Conservation (phyloP, 1,140 invertebrate species). For the Eumeta japonica region DNA sequence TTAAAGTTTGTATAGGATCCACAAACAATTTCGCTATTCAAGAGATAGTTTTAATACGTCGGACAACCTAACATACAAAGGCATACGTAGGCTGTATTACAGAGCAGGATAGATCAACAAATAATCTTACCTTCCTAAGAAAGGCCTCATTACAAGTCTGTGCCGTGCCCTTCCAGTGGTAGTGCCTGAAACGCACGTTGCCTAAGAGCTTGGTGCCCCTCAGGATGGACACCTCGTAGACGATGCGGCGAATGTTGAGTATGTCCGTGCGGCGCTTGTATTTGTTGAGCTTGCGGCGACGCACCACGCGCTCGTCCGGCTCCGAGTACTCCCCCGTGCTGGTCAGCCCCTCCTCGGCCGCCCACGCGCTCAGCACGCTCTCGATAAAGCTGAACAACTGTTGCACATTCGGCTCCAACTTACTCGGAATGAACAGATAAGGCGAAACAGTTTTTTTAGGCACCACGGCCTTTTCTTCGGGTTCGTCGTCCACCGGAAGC, state of each 20-base stretch:
- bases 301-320: slow-evolving; percentile 64
- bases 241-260: slow-evolving; percentile 63
- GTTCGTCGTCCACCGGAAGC: slow-evolving; percentile 41
- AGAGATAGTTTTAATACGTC: too few relatives aligned
- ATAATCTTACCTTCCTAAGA: slow-evolving; percentile 68
- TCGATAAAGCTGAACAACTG: slow-evolving; percentile 76
- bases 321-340: slow-evolving; percentile 66
- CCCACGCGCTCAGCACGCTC: slow-evolving; percentile 67
- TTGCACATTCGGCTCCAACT: slow-evolving; percentile 71
- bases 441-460: slow-evolving; percentile 49
- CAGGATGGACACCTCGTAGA: slow-evolving; percentile 65
- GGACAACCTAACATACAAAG: too few relatives aligned
- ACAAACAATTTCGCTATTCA: too few relatives aligned
- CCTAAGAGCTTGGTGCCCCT: slow-evolving; percentile 63
- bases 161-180: slow-evolving; percentile 71
- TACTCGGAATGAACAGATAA: slow-evolving; percentile 55
- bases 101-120: too few relatives aligned
- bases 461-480: slow-evolving; percentile 34
- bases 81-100: too few relatives aligned
- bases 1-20: too few relatives aligned
- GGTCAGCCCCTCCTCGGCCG: slow-evolving; percentile 65
- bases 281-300: slow-evolving; percentile 62
- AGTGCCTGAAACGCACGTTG: slow-evolving; percentile 66
- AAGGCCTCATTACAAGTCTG: slow-evolving; percentile 74
- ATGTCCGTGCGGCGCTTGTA: slow-evolving; percentile 65